Conservation (phyloP, 2,797 vertebrate genomes). For the Dicrostonyx torquatus region DNA sequence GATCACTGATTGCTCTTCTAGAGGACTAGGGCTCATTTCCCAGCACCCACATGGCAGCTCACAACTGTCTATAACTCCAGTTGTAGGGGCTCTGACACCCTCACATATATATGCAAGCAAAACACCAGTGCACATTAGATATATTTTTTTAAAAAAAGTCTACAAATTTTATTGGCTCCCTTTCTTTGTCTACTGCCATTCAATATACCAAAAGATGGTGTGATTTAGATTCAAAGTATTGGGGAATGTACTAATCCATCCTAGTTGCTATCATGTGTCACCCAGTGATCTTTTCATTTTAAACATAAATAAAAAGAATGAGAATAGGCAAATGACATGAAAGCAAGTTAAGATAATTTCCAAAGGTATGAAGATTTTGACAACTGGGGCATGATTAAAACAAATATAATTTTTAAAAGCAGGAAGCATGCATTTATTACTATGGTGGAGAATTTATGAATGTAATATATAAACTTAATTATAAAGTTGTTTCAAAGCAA, state of each 20-base stretch:
- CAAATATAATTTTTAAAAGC: constrained; percentile 80
- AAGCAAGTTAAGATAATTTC: constrained; percentile 76
- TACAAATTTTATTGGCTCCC: not conserved
- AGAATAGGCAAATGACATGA: constrained; percentile 57
- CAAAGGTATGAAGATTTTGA: constrained; percentile 78
- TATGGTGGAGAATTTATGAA: constrained; percentile 80
- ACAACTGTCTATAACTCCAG: not conserved
- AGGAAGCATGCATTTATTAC: constrained; percentile 75
- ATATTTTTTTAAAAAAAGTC: not conserved
- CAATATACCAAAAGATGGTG: not conserved
- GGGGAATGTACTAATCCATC: constrained; percentile 50
- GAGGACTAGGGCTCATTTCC: not conserved
- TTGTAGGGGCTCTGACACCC: not conserved
- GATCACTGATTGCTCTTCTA: not conserved
- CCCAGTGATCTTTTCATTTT: constrained; percentile 56
- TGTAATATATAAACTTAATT: constrained; percentile 80
- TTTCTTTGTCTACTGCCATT: not conserved
- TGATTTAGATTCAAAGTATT: constrained; percentile 51
- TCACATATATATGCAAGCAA: not conserved
- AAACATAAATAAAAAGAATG: constrained; percentile 48
- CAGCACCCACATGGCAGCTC: not conserved
- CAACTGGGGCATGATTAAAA: constrained; percentile 83
- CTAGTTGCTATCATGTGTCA: constrained; percentile 58
- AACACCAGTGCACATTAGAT: not conserved
- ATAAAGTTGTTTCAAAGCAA: constrained; percentile 84